Evolutionary conservation across 1,140 invertebrate species (phyloP).

Genomic region (Aphaenogaster ashmeadi): DNA sequence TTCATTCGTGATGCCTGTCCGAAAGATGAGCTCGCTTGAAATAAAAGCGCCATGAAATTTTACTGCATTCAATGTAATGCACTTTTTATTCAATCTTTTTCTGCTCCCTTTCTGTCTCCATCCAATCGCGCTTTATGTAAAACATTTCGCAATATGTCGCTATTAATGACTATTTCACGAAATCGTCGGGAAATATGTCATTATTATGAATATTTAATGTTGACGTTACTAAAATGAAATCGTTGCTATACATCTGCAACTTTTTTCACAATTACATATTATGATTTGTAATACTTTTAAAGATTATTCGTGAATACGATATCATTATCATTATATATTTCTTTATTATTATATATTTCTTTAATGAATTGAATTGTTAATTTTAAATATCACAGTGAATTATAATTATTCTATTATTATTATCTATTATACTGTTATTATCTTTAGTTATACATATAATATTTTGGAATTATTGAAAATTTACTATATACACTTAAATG

Average conservation of each 20-base stretch:
- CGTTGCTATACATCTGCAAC: neutral
- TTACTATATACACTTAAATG: too few species aligned
- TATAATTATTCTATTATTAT: neutral
- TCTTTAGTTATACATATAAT: neutral
- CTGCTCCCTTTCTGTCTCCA: neutral
- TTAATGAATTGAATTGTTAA: neutral
- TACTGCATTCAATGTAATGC: constrained; percentile 49
- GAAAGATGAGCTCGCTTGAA: constrained; percentile 43
- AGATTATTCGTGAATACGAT: constrained; percentile 11
- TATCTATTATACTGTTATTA: neutral
- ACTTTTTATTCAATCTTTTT: constrained; percentile 51
- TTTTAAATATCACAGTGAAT: neutral
- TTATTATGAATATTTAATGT: constrained; percentile 31
- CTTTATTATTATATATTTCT: neutral
- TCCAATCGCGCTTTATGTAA: constrained; percentile 16
- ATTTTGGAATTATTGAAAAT: neutral
- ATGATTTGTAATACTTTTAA: constrained; percentile 7
- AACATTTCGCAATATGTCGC: constrained; percentile 14
- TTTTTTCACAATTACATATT: neutral
- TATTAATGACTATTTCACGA: constrained; percentile 15
- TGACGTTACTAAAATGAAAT: constrained; percentile 10
- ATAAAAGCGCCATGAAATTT: constrained; percentile 61
- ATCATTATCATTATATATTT: neutral
- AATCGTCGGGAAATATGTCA: neutral
- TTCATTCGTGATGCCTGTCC: constrained; percentile 10